Conservation (phyloP, 35 echinoderm and acorn worm species). For the Stichopus chloronotus region DNA sequence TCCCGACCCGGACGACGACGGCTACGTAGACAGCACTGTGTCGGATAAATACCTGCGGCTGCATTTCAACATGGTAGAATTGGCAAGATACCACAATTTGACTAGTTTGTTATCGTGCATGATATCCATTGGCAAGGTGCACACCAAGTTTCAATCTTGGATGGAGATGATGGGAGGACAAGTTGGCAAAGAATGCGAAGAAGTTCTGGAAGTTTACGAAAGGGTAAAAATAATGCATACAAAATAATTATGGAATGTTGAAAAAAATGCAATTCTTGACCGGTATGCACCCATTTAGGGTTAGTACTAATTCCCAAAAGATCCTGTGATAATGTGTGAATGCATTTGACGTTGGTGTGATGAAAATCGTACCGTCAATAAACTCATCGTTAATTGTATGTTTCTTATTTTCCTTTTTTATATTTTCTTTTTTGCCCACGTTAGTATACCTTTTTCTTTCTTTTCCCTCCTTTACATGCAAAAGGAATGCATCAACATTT, state of each 20-base stretch:
- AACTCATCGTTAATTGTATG: no score
- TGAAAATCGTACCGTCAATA: no score
- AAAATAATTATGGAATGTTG: neutral
- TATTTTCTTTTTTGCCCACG: neutral
- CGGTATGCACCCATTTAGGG: no score
- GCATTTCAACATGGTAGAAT: slow-evolving; percentile 41
- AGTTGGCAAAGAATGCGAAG: neutral
- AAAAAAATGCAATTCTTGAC: no score
- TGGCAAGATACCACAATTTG: slow-evolving; percentile 43
- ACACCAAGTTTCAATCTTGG: slow-evolving; percentile 20
- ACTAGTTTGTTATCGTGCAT: neutral
- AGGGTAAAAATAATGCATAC: neutral
- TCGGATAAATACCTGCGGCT: slow-evolving; percentile 22
- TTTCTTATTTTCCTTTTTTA: neutral
- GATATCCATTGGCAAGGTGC: neutral
- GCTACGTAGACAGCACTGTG: neutral
- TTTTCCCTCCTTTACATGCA: neutral
- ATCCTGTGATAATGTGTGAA: no score
- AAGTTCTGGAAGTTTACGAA: slow-evolving; percentile 8
- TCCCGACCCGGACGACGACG: neutral
- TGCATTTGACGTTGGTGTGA: no score
- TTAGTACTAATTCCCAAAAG: no score
- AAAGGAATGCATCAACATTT: slow-evolving; percentile 35
- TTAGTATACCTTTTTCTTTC: neutral
- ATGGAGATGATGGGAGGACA: neutral